These are phyloP conservation scores for Zeugodacus cucurbitae DNA, from an alignment of 1,140 invertebrate genomes.

Conservation along the genomic window DNA sequence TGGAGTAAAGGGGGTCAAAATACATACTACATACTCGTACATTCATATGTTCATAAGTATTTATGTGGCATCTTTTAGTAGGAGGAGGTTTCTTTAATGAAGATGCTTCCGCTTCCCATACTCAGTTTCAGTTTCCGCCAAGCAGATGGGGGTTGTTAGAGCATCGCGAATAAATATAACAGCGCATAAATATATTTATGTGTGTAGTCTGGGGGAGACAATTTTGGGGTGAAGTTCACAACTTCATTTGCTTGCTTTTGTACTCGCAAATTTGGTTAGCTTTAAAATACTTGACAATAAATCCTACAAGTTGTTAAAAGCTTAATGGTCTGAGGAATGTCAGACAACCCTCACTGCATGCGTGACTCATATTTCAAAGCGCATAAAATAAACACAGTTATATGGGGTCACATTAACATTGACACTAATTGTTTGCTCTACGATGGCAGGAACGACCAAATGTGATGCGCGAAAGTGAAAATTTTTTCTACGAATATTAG, in stretches of 20 bases:
- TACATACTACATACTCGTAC: too few species aligned
- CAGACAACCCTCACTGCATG: background rate
- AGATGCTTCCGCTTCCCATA: background rate
- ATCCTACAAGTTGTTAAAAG: slow-evolving; percentile 24
- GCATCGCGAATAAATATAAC: background rate
- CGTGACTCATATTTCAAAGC: slow-evolving; percentile 13
- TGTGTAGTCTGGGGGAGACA: background rate
- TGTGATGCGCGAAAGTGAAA: background rate
- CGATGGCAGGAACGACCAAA: background rate
- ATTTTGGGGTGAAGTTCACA: background rate
- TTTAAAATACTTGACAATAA: background rate
- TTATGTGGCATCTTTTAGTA: background rate
- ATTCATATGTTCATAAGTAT: too few species aligned
- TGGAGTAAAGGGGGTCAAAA: background rate
- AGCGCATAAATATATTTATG: background rate
- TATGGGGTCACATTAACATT: background rate
- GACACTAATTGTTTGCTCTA: background rate
- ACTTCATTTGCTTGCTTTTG: background rate
- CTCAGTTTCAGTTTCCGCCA: background rate
- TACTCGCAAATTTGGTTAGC: background rate
- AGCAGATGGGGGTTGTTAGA: background rate
- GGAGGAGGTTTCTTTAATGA: background rate
- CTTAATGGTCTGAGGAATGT: background rate
- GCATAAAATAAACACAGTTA: background rate
- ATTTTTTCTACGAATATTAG: too few species aligned